phyloP scores from a whole-genome alignment of 2,888 invertebrate species.

The Pseudococcus longispinus region DNA sequence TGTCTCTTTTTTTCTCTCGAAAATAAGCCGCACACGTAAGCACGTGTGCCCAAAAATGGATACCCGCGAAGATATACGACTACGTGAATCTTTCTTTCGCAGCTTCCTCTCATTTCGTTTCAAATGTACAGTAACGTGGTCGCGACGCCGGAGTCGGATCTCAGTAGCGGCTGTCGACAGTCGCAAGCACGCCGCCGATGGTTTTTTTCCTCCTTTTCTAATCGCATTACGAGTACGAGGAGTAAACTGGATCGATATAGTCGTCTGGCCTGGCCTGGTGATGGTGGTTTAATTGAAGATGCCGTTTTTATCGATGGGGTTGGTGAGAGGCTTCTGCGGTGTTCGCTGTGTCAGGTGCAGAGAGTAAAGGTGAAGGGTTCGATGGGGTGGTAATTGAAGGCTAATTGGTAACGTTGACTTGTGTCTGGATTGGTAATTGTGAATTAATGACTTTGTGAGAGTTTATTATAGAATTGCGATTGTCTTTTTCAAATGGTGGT shows the following conservation, averaged over 20 bases:
- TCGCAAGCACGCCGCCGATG: background rate
- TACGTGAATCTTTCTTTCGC: no score
- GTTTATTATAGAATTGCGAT: background rate
- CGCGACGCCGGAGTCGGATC: background rate
- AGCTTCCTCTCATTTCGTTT: slow-evolving; percentile 5
- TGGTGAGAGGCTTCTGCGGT: background rate
- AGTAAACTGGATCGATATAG: slow-evolving; percentile 1
- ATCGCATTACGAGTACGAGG: background rate
- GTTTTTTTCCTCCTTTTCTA: background rate
- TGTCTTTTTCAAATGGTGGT: no score
- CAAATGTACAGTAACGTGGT: background rate
- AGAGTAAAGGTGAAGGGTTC: background rate
- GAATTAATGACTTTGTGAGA: background rate
- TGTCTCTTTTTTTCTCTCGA: background rate
- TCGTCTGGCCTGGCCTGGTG: background rate
- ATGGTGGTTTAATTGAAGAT: background rate
- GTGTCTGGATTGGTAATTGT: background rate
- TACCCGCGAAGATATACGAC: slow-evolving; percentile 31
- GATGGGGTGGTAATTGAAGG: background rate
- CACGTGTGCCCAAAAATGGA: slow-evolving; percentile 44
- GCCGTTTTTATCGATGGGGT: background rate
- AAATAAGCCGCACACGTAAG: slow-evolving; percentile 9
- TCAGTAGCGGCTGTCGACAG: background rate
- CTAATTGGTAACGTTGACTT: background rate
- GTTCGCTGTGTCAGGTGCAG: background rate